phyloP scores from a whole-genome alignment of 2,113 vertebrate species.

The Andinoacara biseriatus region DNA sequence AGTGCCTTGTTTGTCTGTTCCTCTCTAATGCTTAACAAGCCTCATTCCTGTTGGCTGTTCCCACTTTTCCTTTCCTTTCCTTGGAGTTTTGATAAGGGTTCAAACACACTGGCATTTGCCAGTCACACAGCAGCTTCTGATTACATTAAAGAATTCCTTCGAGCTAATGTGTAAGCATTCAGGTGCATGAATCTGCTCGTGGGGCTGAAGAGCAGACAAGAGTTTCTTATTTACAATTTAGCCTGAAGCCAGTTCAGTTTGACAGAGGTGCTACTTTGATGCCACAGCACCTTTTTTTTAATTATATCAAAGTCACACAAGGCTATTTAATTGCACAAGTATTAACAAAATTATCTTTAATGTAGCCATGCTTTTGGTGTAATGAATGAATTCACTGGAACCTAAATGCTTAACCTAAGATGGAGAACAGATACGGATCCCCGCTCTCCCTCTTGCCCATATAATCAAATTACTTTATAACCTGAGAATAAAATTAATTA shows the following conservation, averaged over 20 bases:
- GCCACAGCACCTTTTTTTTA: constrained; percentile 48
- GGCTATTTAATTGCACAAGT: constrained; percentile 73
- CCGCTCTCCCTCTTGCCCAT: constrained; percentile 52
- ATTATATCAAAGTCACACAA: constrained; percentile 60
- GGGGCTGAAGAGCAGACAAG: neutral
- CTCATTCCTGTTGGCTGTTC: neutral
- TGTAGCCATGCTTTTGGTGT: constrained; percentile 50
- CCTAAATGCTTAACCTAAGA: constrained; percentile 69
- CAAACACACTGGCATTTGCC: neutral
- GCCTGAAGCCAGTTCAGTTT: constrained; percentile 21
- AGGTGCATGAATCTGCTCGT: constrained; percentile 3
- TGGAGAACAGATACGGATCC: constrained; percentile 65
- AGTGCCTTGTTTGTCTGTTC: constrained; percentile 34
- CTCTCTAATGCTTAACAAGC: constrained; percentile 11
- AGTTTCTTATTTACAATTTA: constrained; percentile 43
- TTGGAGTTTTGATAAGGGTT: constrained; percentile 2
- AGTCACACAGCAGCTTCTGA: constrained; percentile 19
- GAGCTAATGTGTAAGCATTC: neutral
- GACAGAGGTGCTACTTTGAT: constrained; percentile 46
- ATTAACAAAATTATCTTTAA: constrained; percentile 73
- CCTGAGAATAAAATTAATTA: constrained; percentile 75
- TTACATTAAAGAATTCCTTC: constrained; percentile 28
- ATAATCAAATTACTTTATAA: constrained; percentile 77
- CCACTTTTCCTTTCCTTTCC: constrained; percentile 1
- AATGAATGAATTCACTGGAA: constrained; percentile 69